phyloP scores from a whole-genome alignment of 1,140 invertebrate genomes.

The Anastrepha ludens region DNA sequence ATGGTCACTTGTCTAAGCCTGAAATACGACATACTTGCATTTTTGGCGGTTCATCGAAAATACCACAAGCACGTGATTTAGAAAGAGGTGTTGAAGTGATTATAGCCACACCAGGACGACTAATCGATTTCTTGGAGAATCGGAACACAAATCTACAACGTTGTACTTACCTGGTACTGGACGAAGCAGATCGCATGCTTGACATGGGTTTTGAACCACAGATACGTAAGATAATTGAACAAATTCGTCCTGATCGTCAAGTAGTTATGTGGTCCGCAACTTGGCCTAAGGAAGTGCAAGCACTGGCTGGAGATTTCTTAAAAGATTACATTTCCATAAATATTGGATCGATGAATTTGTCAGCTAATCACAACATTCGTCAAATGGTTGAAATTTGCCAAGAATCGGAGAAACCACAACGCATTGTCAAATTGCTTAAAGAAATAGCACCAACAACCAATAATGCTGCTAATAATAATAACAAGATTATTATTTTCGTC shows the following conservation, averaged over 20 bases:
- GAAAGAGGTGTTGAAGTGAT: conserved; percentile 94
- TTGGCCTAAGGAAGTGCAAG: conserved; percentile 98
- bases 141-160: conserved; percentile 92
- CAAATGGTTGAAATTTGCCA: conserved; percentile 97
- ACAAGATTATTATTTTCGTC: conserved; percentile 98
- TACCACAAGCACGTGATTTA: conserved; percentile 93
- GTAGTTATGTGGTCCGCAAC: conserved; percentile 99
- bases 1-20: conserved; percentile 84
- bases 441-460: conserved; percentile 82
- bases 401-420: conserved; percentile 90
- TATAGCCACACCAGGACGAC: conserved; percentile 96
- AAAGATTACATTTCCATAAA: conserved; percentile 93
- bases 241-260: conserved; percentile 95
- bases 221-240: conserved; percentile 97
- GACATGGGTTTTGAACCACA: conserved; percentile 99
- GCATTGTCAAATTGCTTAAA: conserved; percentile 86
- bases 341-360: conserved; percentile 93
- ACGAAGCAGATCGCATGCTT: conserved; percentile 93
- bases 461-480: conserved; percentile 82
- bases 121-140: conserved; percentile 97
- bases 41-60: conserved; percentile 97
- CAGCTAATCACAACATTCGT: conserved; percentile 98
- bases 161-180: conserved; percentile 96
- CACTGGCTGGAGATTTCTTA: conserved; percentile 95
- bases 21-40: conserved; percentile 94